Evolutionary conservation across 2,888 invertebrate species (phyloP), one percentile per base, ranked within the genome.

Genomic region (Calephelis perditalis): DNA sequence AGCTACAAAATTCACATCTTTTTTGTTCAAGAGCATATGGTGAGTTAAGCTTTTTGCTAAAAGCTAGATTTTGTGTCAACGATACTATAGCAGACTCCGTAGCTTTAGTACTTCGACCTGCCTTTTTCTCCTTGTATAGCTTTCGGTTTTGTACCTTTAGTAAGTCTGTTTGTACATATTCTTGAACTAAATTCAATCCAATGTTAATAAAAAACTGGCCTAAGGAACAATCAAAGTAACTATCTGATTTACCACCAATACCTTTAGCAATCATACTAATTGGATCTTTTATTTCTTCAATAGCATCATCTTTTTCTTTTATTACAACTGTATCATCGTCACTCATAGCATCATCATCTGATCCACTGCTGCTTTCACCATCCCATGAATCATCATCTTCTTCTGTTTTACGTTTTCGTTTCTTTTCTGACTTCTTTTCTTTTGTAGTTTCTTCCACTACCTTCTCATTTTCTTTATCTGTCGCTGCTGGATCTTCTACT

Each of bases 151-250:
- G 97, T 74, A 96, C 95, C 71, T 96, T 94, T 63, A 98, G 89
- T 63, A 98, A 89, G 87, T 98, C 98, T 56, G 94, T 94, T 86
- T 98, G 98, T 35, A 98, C 98, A 84, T 94, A 96, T 81, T 98
- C 98, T 82, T 98, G 97, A 7, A 98, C 98, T 70, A 98, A 92
- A 81, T 97, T 97, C 62, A 96, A 92, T 57, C 99, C 98, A 73
- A 98, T 96, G 77, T 97, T 97, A 80, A 96, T 96, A 75, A 98
- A 96, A 81, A 98, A 97, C 80, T 96, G 96, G 5, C 98, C 98
- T 63, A 98, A 86, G 2, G 97, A 95, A 78, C 96, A 95, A 70
- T 96, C 96, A 82, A 97, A 98, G 77, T 96, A 97, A 66, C 94
- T 94, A 66, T 93, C 92, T 66, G 92, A 82, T 75, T 92, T 93